phyloP scores from a whole-genome alignment of 2,113 vertebrate genomes.

The Phoenicopterus ruber region DNA sequence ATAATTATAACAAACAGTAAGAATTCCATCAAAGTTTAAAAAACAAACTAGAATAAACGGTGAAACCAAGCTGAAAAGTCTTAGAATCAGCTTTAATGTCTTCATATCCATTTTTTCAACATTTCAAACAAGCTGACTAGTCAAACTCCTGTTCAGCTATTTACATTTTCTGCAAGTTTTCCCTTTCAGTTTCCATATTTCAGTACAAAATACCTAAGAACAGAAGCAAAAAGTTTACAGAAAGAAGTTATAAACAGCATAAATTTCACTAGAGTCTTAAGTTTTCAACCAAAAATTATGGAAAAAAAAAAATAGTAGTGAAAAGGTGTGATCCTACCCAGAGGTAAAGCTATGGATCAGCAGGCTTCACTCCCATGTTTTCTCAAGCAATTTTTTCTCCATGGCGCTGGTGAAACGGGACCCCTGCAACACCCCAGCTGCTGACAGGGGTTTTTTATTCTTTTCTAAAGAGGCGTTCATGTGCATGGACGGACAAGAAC shows the following conservation, averaged over 20 bases:
- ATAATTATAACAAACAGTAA: not conserved
- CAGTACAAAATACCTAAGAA: not conserved
- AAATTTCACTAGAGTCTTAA: not conserved
- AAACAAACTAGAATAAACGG: not conserved
- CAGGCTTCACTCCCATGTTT: fast-evolving
- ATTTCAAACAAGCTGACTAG: not conserved
- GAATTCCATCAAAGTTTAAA: not conserved
- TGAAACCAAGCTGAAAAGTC: not conserved
- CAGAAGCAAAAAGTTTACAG: not conserved
- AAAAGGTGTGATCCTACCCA: not conserved
- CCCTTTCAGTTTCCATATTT: not conserved
- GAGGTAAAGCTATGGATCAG: not conserved
- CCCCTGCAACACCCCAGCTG: not conserved
- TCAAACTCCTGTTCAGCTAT: not conserved
- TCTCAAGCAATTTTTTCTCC: not conserved
- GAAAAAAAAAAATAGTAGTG: not conserved
- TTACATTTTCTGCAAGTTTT: not conserved
- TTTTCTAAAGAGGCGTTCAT: not conserved
- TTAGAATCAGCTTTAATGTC: not conserved
- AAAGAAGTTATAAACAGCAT: not conserved
- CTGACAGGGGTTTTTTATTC: not conserved
- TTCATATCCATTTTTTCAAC: not conserved
- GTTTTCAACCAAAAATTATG: not conserved
- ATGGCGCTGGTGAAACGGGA: not conserved
- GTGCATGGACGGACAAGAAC: not conserved